Evolutionary conservation across 2,888 invertebrate species (phyloP).

Genomic region (Yponomeuta malinellus): DNA sequence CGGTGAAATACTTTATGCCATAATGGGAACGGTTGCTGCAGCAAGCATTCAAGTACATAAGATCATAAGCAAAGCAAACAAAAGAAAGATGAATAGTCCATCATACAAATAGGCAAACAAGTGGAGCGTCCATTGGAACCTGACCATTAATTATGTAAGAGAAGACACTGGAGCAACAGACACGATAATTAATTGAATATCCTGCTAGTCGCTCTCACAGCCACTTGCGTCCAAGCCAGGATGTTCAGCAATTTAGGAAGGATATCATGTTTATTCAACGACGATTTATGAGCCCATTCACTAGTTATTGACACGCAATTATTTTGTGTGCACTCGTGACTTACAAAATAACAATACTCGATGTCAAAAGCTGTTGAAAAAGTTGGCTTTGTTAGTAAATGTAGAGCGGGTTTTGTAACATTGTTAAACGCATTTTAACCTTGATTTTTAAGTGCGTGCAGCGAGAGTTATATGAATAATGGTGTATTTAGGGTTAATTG

Average conservation of each 20-base stretch:
- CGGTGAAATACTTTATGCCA: too few species aligned
- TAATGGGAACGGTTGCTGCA: too few species aligned
- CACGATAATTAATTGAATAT: slow-evolving; percentile 6
- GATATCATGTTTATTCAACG: slow-evolving; percentile 7
- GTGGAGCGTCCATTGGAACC: background rate
- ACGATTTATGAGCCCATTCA: background rate
- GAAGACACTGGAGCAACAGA: background rate
- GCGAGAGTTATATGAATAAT: background rate
- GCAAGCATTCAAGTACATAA: too few species aligned
- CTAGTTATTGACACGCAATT: background rate
- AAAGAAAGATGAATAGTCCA: background rate
- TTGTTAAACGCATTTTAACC: background rate
- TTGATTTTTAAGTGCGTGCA: slow-evolving; percentile 1
- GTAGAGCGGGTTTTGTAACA: background rate
- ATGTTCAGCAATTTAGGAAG: slow-evolving; percentile 4
- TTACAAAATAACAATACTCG: background rate
- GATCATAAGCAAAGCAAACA: background rate
- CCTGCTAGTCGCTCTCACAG: slow-evolving; percentile 4
- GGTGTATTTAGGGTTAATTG: background rate
- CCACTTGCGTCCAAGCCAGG: background rate
- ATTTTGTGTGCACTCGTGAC: background rate
- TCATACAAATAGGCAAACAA: background rate
- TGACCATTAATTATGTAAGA: slow-evolving; percentile 2
- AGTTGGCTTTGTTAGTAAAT: background rate
- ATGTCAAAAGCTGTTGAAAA: slow-evolving; percentile 12